These are phyloP conservation scores for Zophobas morio DNA, from an alignment of 1,140 invertebrate genomes.

Conservation along the genomic window DNA sequence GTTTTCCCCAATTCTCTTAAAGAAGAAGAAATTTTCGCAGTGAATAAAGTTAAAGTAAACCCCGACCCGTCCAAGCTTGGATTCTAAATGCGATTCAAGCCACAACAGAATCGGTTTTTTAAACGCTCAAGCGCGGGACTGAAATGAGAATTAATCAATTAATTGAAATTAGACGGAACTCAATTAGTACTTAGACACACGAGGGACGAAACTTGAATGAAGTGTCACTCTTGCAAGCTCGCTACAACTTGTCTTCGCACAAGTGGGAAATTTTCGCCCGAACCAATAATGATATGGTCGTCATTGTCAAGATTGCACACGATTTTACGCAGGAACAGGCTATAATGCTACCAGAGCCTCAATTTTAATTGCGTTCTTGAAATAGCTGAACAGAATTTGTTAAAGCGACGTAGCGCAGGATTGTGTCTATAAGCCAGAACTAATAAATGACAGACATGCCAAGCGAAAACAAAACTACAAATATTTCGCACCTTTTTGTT, in stretches of 20 bases:
- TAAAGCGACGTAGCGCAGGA: conserved; percentile 15
- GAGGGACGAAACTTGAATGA: conserved; percentile 13
- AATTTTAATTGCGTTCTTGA: conserved; percentile 37
- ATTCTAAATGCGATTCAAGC: conserved; percentile 12
- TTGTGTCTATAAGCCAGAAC: conserved; percentile 21
- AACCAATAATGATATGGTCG: conserved; percentile 31
- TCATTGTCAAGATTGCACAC: conserved; percentile 15
- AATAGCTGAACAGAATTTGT: conserved; percentile 33
- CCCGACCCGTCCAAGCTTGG: not conserved
- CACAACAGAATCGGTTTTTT: conserved; percentile 10
- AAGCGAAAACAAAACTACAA: conserved; percentile 7
- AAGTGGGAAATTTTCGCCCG: conserved; percentile 1
- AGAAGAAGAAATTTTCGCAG: conserved; percentile 25
- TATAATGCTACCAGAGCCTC: conserved; percentile 29
- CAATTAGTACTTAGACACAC: conserved; percentile 12
- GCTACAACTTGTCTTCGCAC: not conserved
- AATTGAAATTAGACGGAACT: not conserved
- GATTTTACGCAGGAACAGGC: conserved; percentile 30
- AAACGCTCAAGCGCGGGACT: not conserved
- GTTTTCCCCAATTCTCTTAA: conserved; percentile 18
- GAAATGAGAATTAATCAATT: not conserved
- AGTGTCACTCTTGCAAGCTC: conserved; percentile 2
- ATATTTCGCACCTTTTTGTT: conserved; percentile 13
- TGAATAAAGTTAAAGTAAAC: conserved; percentile 24
- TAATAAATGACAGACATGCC: conserved; percentile 26